Evolutionary conservation across 2,888 invertebrate genomes (phyloP), one percentile per base, ranked within the genome.

Genomic region (Drosophila crucigera): DNA sequence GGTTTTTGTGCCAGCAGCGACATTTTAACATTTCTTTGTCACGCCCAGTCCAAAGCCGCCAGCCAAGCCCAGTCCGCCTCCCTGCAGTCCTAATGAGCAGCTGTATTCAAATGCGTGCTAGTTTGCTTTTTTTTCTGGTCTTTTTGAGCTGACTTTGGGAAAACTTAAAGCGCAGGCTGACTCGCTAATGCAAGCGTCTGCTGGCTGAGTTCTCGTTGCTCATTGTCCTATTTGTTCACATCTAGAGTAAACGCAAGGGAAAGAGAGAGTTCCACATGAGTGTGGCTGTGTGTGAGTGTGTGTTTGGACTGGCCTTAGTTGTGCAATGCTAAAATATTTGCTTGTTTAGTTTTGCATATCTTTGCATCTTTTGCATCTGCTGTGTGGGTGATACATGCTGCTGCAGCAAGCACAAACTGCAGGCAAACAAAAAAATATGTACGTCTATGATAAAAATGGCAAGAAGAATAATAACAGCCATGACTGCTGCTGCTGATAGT

Each of bases 331-430:
- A 72, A 89, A 85, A 80, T 82, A 84, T 89, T 86, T 84, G 87
- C 87, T 89, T 90, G 85, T 88, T 85, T 90, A 85, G 88, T 84
- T 88, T 88, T 85, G 88, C 88, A 88, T 88, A 89, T 88, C 90
- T 88, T 81, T 83, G 82, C 79, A 81, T 83, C 84, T 78, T 52
- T 52, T 83, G 84, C 87, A 84, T 78, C 80, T 83, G 82, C 71
- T 77, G 47, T 39, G 54, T 61, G 78, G 62, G 63, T 63, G 62
- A 50, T 39, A 54, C 68, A 54, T 47, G 39, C 49, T 28, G 56
- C 37, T 58, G 47, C 61, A 65, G 62, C 52, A 59, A 59, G 59
- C 55, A 67, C 59, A 73, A 63, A 69, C 60, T 77, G 73, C 77
- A 43, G 52, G 58, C 69, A 58, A 69, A 68, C 73, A 63, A n/a